Base-by-base conservation (phyloP, 2,888 invertebrate species). In the Papilio elwesi region DNA sequence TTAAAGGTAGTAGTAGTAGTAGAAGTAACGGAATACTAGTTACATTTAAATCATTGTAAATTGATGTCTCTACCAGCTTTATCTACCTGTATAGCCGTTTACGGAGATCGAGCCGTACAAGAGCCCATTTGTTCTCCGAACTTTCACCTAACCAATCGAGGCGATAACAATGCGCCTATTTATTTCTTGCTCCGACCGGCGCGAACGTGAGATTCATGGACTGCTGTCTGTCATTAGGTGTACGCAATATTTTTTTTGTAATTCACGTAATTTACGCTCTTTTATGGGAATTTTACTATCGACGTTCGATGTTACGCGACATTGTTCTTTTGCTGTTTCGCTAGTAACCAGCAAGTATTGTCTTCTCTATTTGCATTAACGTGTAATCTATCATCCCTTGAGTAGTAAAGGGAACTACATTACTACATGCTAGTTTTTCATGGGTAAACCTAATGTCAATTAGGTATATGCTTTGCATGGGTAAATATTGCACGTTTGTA, bases 111-210 rank as follows among this genome's bases (percentile, higher is more conserved):
- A 80, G 79, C 74, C 53, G 74, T 71, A 76, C 75, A 74, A 74
- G 59, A 74, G 69, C 64, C 68, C 74, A 76, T 78, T 78, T 75
- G 74, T 78, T 79, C 76, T 63, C 77, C 87, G 88, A 90, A 92
- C 93, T 93, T 93, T 93, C 92, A 91, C 92, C 88, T 79, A 78
- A 78, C 87, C 86, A 87, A 90, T 90, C 80, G 84, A 79, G 77
- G 16, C 81, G 82, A 71, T 81, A 84, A 87, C 88, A 84, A 85
- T 82, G 82, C 79, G 48, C 73, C 76, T 77, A 78, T 77, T 78
- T 78, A 76, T 79, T 81, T 83, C 81, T 83, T 81, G 69, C 73
- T 55, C 74, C 74, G 68, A 73, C 71, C 62, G 73, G 73, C 51
- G 74, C 75, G 76, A 78, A 82, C 84, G 85, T 88, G 87, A 80